Evolutionary conservation across 2,113 vertebrate species (phyloP).

Genomic region (Apistogramma diplotaenia): DNA sequence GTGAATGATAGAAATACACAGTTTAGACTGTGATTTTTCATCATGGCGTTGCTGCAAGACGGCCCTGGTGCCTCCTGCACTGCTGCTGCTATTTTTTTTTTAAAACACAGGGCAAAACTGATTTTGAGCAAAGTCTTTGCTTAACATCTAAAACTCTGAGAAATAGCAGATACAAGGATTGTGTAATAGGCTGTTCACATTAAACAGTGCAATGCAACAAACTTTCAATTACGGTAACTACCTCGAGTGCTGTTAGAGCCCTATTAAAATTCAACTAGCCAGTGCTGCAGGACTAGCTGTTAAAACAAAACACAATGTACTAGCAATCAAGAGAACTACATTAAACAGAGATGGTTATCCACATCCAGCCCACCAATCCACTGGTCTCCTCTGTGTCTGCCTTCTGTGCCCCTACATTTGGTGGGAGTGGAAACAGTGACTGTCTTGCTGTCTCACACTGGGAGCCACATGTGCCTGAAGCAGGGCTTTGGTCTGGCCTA

Average conservation of each 20-base stretch:
- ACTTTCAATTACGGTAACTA: background rate
- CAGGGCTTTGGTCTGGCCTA: conserved; percentile 2
- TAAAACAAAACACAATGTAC: background rate
- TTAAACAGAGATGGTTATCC: conserved; percentile 35
- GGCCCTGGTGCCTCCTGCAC: background rate
- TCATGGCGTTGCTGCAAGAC: fast-evolving
- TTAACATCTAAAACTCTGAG: background rate
- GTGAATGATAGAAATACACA: background rate
- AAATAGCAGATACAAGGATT: background rate
- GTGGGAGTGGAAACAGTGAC: conserved; percentile 58
- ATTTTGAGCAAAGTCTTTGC: background rate
- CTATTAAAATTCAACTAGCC: background rate
- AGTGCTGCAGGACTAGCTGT: background rate
- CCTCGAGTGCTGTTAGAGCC: background rate
- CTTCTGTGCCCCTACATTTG: conserved; percentile 17
- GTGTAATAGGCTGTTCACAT: background rate
- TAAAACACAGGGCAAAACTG: background rate
- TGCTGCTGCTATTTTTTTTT: background rate
- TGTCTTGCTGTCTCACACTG: conserved; percentile 14
- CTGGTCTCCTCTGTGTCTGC: conserved; percentile 40
- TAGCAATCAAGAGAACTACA: background rate
- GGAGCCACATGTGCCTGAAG: conserved; percentile 18
- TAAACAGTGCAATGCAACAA: background rate
- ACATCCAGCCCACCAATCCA: conserved; percentile 34
- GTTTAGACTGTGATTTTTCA: background rate